Base-by-base conservation (phyloP, 2,113 vertebrate species). In the Entomyzon cyanotis region DNA sequence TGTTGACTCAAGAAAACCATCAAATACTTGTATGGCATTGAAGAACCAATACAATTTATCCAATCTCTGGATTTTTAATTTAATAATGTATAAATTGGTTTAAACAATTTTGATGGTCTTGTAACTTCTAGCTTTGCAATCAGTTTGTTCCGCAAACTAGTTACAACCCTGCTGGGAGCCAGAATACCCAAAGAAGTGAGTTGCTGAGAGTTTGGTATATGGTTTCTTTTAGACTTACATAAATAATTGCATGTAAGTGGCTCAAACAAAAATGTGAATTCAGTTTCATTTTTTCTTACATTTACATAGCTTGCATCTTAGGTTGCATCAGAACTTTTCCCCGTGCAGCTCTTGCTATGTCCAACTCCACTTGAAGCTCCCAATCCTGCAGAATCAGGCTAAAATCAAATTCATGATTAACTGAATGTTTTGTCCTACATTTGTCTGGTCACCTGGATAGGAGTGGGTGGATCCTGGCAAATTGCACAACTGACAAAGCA, bases 21-120 rank as follows among this genome's bases (percentile, higher is more conserved):
- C 87, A 68, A 94, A 95, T 94, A 96, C 41, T 94, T 95, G 95
- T 95, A 95, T 95, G 85, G 85, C 95, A 96, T 87, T 96, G 94
- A 84, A 90, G 79, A 90, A 92, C 63, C 83, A 78, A 87, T 27
- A 56, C 60, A 96, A 84, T 63, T 91, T 96, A 95, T 94, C 88
- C 88, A 93, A 62, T 93, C 65, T 95, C 80, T 94, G 95, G 94
- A 96, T 97, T 95, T 93, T 94, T 96, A 83, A 94, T 83, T 95
- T 82, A 95, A 94, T 95, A 49, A 39, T 95, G 52, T 97, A 93
- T 91, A 95, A 96, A 95, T 85, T 87, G 62, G 17, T 95, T 95
- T 89, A 91, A 94, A 77, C 62, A 63, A 82, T 94, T 90, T 93
- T 95, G 53, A 58, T 75, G 81, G 89, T 85, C 84, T 67, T 74